phyloP scores from a whole-genome alignment of 2,113 vertebrate genomes.

The Oxyruncus cristatus region DNA sequence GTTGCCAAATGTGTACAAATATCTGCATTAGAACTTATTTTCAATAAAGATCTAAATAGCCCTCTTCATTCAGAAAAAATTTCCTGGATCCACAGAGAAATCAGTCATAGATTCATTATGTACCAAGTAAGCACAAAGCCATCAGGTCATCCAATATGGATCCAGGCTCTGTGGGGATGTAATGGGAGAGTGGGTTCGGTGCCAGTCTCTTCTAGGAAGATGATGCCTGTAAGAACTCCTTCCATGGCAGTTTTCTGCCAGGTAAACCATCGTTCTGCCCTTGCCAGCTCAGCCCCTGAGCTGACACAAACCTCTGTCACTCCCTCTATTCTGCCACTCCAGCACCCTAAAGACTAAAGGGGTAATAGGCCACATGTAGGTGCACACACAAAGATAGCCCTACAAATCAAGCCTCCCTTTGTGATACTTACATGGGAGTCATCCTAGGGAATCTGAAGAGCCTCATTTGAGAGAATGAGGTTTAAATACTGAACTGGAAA shows the following conservation, averaged over 20 bases:
- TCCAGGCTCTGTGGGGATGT: rapidly evolving
- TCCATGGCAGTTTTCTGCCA: not conserved
- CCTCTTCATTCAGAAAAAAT: not conserved
- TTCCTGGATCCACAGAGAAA: not conserved
- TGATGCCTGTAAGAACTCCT: not conserved
- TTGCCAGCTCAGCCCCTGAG: not conserved
- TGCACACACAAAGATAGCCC: rapidly evolving
- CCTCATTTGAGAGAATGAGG: not conserved
- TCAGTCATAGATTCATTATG: rapidly evolving
- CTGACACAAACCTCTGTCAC: not conserved
- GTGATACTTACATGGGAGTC: rapidly evolving
- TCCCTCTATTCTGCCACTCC: rapidly evolving
- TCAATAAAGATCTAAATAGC: not conserved
- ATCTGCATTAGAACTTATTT: not conserved
- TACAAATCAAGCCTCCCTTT: rapidly evolving
- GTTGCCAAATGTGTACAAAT: not conserved
- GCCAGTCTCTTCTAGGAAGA: not conserved
- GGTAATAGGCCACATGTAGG: rapidly evolving
- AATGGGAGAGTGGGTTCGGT: rapidly evolving
- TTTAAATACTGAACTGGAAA: not conserved
- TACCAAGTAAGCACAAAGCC: not conserved
- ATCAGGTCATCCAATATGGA: not conserved
- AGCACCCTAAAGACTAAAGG: not conserved
- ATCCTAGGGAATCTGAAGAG: not conserved
- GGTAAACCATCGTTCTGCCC: not conserved